A percentile compares a stretch with the other conserved stretches of the same genome.
Evolutionary conservation across 2,113 vertebrate genomes (phyloP).

Genomic region (Hydropotes inermis): DNA sequence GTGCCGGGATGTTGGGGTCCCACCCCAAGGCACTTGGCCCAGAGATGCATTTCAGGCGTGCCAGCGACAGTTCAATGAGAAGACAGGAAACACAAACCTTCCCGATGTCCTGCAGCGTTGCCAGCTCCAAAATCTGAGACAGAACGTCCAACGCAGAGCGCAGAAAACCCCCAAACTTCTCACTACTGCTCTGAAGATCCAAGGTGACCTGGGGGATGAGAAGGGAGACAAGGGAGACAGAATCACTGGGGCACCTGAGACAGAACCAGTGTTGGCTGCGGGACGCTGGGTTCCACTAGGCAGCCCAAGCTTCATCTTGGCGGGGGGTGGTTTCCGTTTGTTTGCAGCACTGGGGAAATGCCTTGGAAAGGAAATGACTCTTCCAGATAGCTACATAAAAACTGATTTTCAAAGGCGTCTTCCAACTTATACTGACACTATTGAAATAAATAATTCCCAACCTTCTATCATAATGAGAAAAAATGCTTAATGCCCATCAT

Average conservation of each 20-base stretch:
- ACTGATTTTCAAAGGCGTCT: neutral
- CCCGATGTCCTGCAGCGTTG: slow-evolving; percentile 94
- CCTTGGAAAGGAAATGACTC: neutral
- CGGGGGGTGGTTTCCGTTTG: fast-evolving
- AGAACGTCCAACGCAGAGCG: slow-evolving; percentile 92
- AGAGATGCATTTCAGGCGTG: neutral
- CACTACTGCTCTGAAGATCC: slow-evolving; percentile 93
- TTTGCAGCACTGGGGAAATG: neutral
- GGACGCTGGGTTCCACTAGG: fast-evolving
- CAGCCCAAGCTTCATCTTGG: neutral
- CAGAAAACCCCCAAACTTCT: slow-evolving; percentile 97
- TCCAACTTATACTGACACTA: neutral
- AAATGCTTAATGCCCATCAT: neutral
- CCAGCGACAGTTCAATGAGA: neutral
- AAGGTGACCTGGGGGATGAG: slow-evolving; percentile 88
- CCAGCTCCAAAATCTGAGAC: slow-evolving; percentile 94
- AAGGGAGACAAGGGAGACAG: neutral
- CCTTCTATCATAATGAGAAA: neutral
- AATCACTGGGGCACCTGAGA: neutral
- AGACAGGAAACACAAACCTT: slow-evolving; percentile 83
- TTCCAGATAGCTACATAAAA: neutral
- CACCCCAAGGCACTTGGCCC: neutral
- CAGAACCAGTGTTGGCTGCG: fast-evolving
- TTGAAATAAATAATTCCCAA: neutral
- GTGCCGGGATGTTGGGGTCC: fast-evolving